These are phyloP conservation scores for Argopecten irradians DNA, from an alignment of 1,140 invertebrate species.

Conservation along the genomic window DNA sequence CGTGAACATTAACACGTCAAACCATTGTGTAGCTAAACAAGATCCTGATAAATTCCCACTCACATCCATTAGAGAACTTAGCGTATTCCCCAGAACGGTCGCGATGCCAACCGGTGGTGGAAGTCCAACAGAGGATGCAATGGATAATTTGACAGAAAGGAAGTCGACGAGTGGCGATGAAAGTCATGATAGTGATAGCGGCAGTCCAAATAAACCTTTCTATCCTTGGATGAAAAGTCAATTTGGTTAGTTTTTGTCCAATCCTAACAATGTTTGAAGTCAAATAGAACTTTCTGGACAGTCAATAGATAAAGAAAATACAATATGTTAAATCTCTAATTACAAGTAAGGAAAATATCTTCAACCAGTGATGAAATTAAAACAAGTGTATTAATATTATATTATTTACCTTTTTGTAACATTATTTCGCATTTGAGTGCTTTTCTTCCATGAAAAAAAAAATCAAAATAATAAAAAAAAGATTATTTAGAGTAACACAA, in stretches of 20 bases:
- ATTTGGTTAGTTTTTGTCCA: background rate
- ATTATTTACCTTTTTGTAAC: background rate
- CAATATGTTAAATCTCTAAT: background rate
- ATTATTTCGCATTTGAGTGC: slow-evolving; percentile 20
- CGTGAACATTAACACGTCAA: background rate
- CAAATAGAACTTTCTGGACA: background rate
- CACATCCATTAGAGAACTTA: slow-evolving; percentile 11
- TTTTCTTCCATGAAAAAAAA: no score
- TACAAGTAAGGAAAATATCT: background rate
- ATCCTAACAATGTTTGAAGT: background rate
- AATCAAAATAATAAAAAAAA: slow-evolving; percentile 28
- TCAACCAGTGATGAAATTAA: slow-evolving; percentile 30
- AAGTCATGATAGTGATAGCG: background rate
- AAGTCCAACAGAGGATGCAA: background rate
- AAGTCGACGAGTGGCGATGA: slow-evolving; percentile 30
- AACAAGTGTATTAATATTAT: slow-evolving; percentile 27
- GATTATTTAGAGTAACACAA: no score
- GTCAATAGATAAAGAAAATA: background rate
- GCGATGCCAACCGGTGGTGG: background rate
- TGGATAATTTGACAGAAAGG: background rate
- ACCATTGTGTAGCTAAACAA: background rate
- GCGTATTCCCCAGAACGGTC: slow-evolving; percentile 5
- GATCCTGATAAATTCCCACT: slow-evolving; percentile 8
- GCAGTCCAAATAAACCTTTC: background rate
- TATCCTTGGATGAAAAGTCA: slow-evolving; percentile 36